Base-by-base conservation (phyloP, 2,888 invertebrate species). In the Tetragonula carbonaria region DNA sequence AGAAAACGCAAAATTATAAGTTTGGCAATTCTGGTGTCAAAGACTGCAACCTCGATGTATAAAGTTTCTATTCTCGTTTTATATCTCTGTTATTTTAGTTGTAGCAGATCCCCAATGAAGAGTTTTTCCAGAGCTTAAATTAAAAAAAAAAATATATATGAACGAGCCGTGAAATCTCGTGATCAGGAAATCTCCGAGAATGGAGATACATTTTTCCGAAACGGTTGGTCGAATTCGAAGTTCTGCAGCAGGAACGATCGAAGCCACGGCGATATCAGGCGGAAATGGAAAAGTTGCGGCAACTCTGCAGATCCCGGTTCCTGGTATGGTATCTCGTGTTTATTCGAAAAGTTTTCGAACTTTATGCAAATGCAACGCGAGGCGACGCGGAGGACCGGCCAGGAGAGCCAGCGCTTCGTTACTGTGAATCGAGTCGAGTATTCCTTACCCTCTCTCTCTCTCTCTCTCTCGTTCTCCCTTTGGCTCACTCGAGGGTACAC, bases 311-410 rank as follows among this genome's bases (percentile, higher is more conserved):
- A 68, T 65, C 55, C 33, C 11, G 65, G 23, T 80, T 78, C 45
- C 8, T 45, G 80, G 82, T 82, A 81, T 45, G 80, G 82, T 82
- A 81, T 89, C 78, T 79, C 84, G 90, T 88, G 89, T 89, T 90
- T 90, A 90, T 90, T 88, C 89, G 90, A 84, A 86, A 89, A 90
- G 84, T 90, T 90, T 84, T 53, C 66, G 59, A 86, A 88, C 87
- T 86, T 83, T 65, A 88, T 91, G 90, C 85, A 91, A 91, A 89
- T 92, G 86, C 90, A 82, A 74, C 85, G 53, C 28, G 28, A 21
- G n/a, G 45, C 45, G 45, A 53, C 53, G 53, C 53, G 53, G 14
- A 51, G 53, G 16, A 74, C 51, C 72, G 75, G 57, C 67, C 66
- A 67, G 65, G 77, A 76, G 75, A 68, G 71, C 72, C 63, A 65